Conservation (phyloP, 1,140 invertebrate genomes). For the Pogonomyrmex californicus region DNA sequence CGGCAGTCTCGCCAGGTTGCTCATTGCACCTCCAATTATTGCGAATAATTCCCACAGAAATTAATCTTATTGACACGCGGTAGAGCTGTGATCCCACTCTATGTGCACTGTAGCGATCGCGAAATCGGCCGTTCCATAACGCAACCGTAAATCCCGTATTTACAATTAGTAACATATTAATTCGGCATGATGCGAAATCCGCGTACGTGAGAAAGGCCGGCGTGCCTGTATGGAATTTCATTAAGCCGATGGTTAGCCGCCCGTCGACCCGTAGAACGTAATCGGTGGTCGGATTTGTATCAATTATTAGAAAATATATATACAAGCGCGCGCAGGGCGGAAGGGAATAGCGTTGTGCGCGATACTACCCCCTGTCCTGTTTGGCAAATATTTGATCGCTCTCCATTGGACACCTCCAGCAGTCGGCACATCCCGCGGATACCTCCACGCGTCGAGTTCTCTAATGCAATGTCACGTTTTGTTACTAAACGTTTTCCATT, state of each 20-base stretch:
- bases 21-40: constrained; percentile 69
- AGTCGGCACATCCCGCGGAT: constrained; percentile 65
- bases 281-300: constrained; percentile 77
- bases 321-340: constrained; percentile 62
- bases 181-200: constrained; percentile 74
- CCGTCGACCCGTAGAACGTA: constrained; percentile 76
- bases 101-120: constrained; percentile 67
- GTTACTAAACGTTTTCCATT: constrained; percentile 28
- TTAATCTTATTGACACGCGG: constrained; percentile 76
- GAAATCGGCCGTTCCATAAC: constrained; percentile 66
- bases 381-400: constrained; percentile 76
- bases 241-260: constrained; percentile 78
- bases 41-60: constrained; percentile 74
- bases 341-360: constrained; percentile 38
- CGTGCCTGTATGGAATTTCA: constrained; percentile 76
- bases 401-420: constrained; percentile 75
- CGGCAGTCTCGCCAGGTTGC: constrained; percentile 24
- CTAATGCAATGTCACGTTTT: constrained; percentile 57
- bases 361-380: constrained; percentile 62
- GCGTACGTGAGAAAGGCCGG: constrained; percentile 63
- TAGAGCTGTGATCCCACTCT: constrained; percentile 68
- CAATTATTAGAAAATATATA: constrained; percentile 78
- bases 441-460: constrained; percentile 61
- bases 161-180: constrained; percentile 78
- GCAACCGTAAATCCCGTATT: constrained; percentile 74